Conservation (phyloP, 2,888 invertebrate genomes). For the Drosophila buzzatii region DNA sequence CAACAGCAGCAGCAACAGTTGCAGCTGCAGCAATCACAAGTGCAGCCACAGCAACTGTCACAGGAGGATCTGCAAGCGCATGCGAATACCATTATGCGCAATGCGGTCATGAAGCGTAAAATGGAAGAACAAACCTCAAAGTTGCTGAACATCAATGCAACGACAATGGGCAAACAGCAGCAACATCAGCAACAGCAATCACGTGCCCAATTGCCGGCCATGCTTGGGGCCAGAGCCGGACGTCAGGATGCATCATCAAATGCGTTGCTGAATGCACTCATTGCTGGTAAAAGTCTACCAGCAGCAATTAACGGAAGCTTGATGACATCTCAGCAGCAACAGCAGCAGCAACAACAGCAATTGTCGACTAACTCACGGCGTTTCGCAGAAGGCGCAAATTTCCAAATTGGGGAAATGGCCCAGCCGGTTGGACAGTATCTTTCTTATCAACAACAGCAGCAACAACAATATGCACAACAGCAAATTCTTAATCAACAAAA, state of each 20-base stretch:
- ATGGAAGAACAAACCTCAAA: constrained; percentile 83
- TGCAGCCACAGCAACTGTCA: constrained; percentile 48
- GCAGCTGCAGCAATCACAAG: constrained; percentile 30
- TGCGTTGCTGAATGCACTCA: constrained; percentile 63
- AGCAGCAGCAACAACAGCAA: constrained; percentile 48
- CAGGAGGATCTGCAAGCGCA: constrained; percentile 84
- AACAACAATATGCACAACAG: constrained; percentile 35
- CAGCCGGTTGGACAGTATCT: constrained; percentile 31
- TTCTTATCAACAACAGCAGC: constrained; percentile 33
- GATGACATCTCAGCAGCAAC: constrained; percentile 44
- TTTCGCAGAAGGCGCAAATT: constrained; percentile 54
- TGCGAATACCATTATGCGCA: constrained; percentile 83
- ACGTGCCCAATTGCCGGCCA: constrained; percentile 38
- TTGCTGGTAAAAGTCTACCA: constrained; percentile 53
- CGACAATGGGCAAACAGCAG: constrained; percentile 41
- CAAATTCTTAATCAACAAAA: constrained; percentile 43
- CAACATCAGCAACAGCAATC: constrained; percentile 37
- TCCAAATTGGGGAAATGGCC: constrained; percentile 47
- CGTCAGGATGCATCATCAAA: constrained; percentile 57
- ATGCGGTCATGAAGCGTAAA: constrained; percentile 84
- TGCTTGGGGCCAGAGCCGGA: constrained; percentile 32
- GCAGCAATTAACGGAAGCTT: constrained; percentile 20
- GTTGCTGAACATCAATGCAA: constrained; percentile 72
- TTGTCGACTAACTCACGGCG: constrained; percentile 47
- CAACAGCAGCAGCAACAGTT: constrained; percentile 49